Percentiles rank a stretch among this genome's conserved stretches.
Evolutionary conservation across 1,140 invertebrate genomes (phyloP).

Genomic region (Psilanteris sp.): DNA sequence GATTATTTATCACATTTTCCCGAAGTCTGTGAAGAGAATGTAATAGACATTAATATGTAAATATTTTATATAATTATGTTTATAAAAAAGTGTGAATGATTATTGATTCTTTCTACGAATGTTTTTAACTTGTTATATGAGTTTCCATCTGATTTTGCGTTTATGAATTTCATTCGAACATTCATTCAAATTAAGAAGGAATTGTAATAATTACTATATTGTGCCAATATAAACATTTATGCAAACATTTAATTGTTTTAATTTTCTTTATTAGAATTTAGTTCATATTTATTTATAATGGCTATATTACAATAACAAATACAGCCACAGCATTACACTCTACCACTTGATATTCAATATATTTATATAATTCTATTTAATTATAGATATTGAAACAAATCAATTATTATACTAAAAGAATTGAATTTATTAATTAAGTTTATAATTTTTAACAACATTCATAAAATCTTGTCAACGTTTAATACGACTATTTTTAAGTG

Average conservation of each 20-base stretch:
- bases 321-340: too few species aligned
- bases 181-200: constrained; percentile 39
- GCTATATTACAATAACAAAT: too few species aligned
- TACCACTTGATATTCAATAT: too few species aligned
- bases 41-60: constrained; percentile 24
- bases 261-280: too few species aligned
- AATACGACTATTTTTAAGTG: too few species aligned
- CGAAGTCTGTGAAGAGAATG: constrained; percentile 9
- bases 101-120: constrained; percentile 36
- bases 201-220: constrained; percentile 47
- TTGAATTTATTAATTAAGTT: too few species aligned
- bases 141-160: constrained; percentile 25
- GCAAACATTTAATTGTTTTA: constrained; percentile 13
- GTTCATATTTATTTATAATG: too few species aligned
- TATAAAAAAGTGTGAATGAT: constrained; percentile 32
- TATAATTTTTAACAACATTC: too few species aligned
- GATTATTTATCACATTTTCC: constrained; percentile 10
- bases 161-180: constrained; percentile 42
- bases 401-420: too few species aligned
- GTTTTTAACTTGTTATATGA: constrained; percentile 49
- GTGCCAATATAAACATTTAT: constrained; percentile 52
- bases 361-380: too few species aligned
- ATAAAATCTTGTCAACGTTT: too few species aligned
- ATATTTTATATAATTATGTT: constrained; percentile 47
- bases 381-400: too few species aligned